Percentiles rank a stretch among this genome's conserved stretches.
Conservation (phyloP, 35 echinoderm and acorn worm genomes). For the Holothuria glaberrima region DNA sequence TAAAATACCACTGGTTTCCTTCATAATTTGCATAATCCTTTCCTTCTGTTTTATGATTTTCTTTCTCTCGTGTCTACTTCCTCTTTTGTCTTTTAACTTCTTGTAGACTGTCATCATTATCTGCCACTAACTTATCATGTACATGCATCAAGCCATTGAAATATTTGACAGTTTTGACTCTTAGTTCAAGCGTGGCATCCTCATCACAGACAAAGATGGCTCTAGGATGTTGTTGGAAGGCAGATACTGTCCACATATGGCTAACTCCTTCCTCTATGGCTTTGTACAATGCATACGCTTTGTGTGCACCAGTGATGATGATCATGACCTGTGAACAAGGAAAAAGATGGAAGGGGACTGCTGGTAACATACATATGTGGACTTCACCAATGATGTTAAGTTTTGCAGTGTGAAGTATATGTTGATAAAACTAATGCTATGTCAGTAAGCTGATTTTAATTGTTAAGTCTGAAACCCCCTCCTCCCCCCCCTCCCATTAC, state of each 20-base stretch:
- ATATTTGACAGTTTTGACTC: slow-evolving; percentile 95
- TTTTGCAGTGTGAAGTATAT: too few species aligned
- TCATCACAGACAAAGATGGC: slow-evolving; percentile 89
- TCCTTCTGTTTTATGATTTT: background rate
- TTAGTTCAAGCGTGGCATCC: slow-evolving; percentile 87
- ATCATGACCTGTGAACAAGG: slow-evolving; percentile 87
- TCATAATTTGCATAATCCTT: background rate
- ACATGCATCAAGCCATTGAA: slow-evolving; percentile 97
- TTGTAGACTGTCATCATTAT: slow-evolving; percentile 23
- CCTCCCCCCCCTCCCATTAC: too few species aligned
- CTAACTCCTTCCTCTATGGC: slow-evolving; percentile 95
- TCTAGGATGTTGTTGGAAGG: slow-evolving; percentile 92
- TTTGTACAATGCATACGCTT: slow-evolving; percentile 94
- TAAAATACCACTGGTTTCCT: background rate
- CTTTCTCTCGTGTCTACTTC: slow-evolving; percentile 13
- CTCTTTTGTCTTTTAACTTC: slow-evolving; percentile 71
- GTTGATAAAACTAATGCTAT: too few species aligned
- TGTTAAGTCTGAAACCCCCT: too few species aligned
- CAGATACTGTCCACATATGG: slow-evolving; percentile 99
- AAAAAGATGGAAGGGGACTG: background rate
- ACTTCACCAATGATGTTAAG: too few species aligned
- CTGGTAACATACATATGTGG: too few species aligned
- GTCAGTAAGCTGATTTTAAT: too few species aligned
- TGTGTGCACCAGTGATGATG: slow-evolving; percentile 96
- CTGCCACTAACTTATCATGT: slow-evolving; percentile 90